Evolutionary conservation across 2,797 vertebrate species (phyloP).

Genomic region (Syngnathus rostellatus): DNA sequence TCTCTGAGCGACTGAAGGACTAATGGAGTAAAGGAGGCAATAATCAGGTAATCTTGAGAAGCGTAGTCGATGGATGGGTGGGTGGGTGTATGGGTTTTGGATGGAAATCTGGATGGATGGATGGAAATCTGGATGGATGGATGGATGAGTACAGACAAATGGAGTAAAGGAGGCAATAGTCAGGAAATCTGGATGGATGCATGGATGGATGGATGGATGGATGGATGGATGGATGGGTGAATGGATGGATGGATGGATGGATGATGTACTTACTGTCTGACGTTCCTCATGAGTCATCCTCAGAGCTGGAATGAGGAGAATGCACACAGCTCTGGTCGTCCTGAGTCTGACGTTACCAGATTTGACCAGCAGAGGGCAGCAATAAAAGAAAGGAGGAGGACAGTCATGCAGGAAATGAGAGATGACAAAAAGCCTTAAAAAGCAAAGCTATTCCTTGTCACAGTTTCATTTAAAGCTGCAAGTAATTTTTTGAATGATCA

Average conservation of each 20-base stretch:
- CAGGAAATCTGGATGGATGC: too few species aligned
- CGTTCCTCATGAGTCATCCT: constrained; percentile 78
- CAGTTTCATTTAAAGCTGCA: constrained; percentile 12
- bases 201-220: too few species aligned
- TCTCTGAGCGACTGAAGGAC: neutral
- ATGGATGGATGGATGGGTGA: too few species aligned
- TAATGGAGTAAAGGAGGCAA: neutral
- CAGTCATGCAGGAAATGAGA: constrained; percentile 6
- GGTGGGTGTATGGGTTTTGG: too few species aligned
- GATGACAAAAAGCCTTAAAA: neutral
- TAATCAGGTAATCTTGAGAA: neutral
- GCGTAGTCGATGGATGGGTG: too few species aligned
- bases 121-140: too few species aligned
- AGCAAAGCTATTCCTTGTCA: neutral
- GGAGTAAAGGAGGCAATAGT: too few species aligned
- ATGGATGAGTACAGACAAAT: too few species aligned
- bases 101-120: too few species aligned
- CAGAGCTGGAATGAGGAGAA: constrained; percentile 84
- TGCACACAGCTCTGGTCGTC: constrained; percentile 91
- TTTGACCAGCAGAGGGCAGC: constrained; percentile 40
- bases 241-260: too few species aligned
- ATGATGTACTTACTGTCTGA: constrained; percentile 76
- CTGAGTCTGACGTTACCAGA: constrained; percentile 70
- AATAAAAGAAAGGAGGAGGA: constrained; percentile 13
- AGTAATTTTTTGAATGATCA: neutral